Conservation (phyloP, 2,888 invertebrate genomes). For the Cyaniris semiargus region DNA sequence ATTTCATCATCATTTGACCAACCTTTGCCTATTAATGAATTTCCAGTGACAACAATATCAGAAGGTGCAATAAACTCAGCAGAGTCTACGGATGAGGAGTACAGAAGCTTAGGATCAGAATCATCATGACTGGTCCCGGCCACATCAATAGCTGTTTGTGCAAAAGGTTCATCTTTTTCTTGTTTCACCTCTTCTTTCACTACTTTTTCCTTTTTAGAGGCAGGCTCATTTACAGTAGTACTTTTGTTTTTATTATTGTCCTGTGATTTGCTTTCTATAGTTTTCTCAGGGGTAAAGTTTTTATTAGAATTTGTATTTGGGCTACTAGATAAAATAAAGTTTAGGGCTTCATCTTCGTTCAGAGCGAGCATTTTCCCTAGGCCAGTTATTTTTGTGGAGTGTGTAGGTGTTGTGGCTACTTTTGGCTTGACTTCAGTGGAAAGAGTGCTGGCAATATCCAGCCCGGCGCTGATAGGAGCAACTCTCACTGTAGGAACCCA, state of each 20-base stretch:
- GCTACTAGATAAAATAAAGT: conserved; percentile 82
- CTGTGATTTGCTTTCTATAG: conserved; percentile 38
- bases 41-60: conserved; percentile 76
- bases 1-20: conserved; percentile 84
- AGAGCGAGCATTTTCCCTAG: conserved; percentile 77
- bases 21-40: conserved; percentile 83
- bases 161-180: conserved; percentile 33
- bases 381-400: conserved; percentile 59
- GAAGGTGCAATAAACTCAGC: conserved; percentile 60
- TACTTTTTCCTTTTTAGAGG: conserved; percentile 42
- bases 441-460: conserved; percentile 87
- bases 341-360: conserved; percentile 86
- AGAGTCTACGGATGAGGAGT: conserved; percentile 60
- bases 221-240: conserved; percentile 13
- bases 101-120: conserved; percentile 50
- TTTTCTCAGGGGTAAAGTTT: conserved; percentile 37
- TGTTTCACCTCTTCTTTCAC: conserved; percentile 36
- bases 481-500: conserved; percentile 90
- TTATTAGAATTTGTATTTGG: conserved; percentile 49
- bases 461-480: conserved; percentile 86
- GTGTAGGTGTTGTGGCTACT: conserved; percentile 61
- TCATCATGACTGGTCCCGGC: conserved; percentile 60
- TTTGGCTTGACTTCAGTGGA: conserved; percentile 74
- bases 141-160: conserved; percentile 52
- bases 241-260: conserved; percentile 35